Base-by-base conservation (phyloP, 2,888 invertebrate genomes). In the Metallyticus violacea region DNA sequence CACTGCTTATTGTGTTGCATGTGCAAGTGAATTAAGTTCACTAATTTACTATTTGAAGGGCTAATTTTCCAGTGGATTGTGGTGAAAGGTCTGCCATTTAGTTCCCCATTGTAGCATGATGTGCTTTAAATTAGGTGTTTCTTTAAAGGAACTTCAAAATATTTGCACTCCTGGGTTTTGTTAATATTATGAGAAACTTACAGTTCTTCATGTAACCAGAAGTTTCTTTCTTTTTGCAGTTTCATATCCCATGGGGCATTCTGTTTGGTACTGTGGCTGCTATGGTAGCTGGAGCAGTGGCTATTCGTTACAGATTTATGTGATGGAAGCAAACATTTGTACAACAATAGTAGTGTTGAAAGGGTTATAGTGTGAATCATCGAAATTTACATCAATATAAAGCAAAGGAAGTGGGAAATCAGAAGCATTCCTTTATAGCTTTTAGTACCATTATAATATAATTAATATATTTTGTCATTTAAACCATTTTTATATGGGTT, bases 241-340 rank as follows among this genome's bases (percentile, higher is more conserved):
- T 85, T 27, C 86, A 88, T 85, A 78, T 90, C 25, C 88, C 94
- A 79, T 95, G 95, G 95, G 95, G 96, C 86, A 94, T 97, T 25
- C 92, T 96, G 88, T 93, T 96, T 87, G 94, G 95, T 84, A 94
- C 94, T 83, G 91, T 95, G 86, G 93, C 94, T 85, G 95, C 96
- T 89, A 95, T 96, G 87, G 94, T 95, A 86, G 90, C 89, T 26
- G 96, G 96, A 88, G 94, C 96, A 86, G 94, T 96, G 85, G 95
- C 96, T 86, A 96, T 96, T 92, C 94, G 95, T 90, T 95, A 96
- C 92, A 95, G 95, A 93, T 93, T 89, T 78, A 85, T 89, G 15
- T 88, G 88, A 85, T 78, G 76, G n/a, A 15, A 28, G 76, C 81
- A 86, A 22, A 62, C 9, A 62, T 15, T 4, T 30, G 30, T 62